Evolutionary conservation across 2,888 invertebrate genomes (phyloP), one percentile per base, ranked within the genome.

Genomic region (Drosophila testacea): DNA sequence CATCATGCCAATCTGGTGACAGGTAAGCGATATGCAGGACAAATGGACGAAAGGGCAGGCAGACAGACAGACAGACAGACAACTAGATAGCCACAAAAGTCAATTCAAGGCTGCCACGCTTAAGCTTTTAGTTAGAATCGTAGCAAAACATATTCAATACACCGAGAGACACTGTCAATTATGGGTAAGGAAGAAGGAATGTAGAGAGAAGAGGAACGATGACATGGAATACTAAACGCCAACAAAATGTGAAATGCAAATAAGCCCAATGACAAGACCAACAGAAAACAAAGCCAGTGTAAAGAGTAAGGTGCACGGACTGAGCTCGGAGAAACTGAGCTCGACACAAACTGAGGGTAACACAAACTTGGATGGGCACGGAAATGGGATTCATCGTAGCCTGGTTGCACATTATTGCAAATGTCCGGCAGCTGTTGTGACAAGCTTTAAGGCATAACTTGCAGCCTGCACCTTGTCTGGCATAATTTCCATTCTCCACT

Each of bases 1-100:
- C 96, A 96, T 92, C 96, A 96, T 91, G 96, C 95, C 78, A 96
- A 96, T 91, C 94, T 96, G 61, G 96, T 96, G 81, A 96, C 96
- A 92, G 96, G 96, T 96, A 92, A 94, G 94, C 54, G 47, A 47
- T 48, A 64, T 38, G 34, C 27, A 16, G 42, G 4, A 46, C 27
- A 57, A 16, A 38, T 30, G 42, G 39, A 50, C 11, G 32, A 6
- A 46, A 13, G 7, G 7, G 38, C 50, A 62, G 54, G 28, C 13
- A 16, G 41, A 46, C 36, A 42, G 46, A 47, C 6, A 6, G 10
- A n/a, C 48, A 62, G 54, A 32, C 22, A 16, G 42, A 48, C 22
- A 32, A 42, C 46, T 42, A 39, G 69, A 63, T 69, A 46, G 62
- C 57, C 56, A 51, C 50, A 52, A 66, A 62, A 62, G 52, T 44